Percentiles rank a stretch among this genome's conserved stretches.
Conservation (phyloP, 2,113 vertebrate genomes). For the Marmota monax region DNA sequence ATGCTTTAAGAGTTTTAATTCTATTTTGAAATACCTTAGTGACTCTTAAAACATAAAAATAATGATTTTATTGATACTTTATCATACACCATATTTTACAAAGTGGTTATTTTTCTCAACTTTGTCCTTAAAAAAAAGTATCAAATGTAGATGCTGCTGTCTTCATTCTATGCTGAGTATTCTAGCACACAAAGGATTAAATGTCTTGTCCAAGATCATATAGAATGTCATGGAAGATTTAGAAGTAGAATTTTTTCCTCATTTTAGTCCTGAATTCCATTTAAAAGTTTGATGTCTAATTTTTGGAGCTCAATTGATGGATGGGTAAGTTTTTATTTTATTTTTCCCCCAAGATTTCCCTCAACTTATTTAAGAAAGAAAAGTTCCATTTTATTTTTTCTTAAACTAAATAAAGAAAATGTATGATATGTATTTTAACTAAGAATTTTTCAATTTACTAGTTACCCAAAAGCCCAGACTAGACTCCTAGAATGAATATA, state of each 20-base stretch:
- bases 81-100: not conserved
- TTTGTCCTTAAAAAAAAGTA: not conserved
- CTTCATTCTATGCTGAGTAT: not conserved
- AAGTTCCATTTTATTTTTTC: conserved; percentile 8
- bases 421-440: not conserved
- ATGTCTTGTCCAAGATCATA: not conserved
- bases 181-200: not conserved
- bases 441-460: not conserved
- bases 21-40: not conserved
- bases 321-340: too few relatives aligned
- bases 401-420: not conserved
- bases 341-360: not conserved
- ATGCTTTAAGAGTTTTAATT: not conserved
- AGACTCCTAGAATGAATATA: not conserved
- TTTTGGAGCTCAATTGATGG: not conserved
- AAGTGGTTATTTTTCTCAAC: not conserved
- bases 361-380: not conserved
- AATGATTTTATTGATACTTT: not conserved
- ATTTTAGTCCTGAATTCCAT: not conserved
- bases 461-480: not conserved
- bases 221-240: not conserved
- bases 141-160: not conserved
- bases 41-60: conserved; percentile 3
- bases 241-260: not conserved
- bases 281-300: not conserved